Base-by-base conservation (phyloP, 2,888 invertebrate genomes). In the Agrochola litura region DNA sequence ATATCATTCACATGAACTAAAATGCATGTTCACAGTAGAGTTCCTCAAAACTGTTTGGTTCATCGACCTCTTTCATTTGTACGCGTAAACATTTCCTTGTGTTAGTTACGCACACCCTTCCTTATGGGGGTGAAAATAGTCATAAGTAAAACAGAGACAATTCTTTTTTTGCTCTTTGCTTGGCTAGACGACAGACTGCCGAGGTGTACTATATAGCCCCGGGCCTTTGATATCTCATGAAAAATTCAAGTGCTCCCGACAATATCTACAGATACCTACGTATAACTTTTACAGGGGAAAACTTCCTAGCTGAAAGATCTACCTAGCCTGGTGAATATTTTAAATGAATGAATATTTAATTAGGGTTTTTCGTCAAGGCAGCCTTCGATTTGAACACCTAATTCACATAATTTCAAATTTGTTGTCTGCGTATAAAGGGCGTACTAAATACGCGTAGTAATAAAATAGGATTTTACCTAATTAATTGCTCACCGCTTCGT, bases 161-260 rank as follows among this genome's bases (percentile, higher is more conserved):
- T 80, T 87, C 92, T 93, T 91, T 85, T 88, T 67, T 49, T 49
- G 77, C 79, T 82, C 83, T 78, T 71, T 79, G 89, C 81, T 80
- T 85, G 78, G 84, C 89, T 90, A 90, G 89, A 86, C 90, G 85
- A 83, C 83, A 85, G 84, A 78, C 89, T 86, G 79, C 81, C 83
- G 91, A 90, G 89, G 88, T 90, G 89, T 86, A 83, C 89, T 90
- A 9, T 56, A 41, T 41, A 88, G 92, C 92, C 92, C 78, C 83
- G 77, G 91, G 93, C 92, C 92, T 94, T 94, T 94, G 94, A 94
- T 91, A 93, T 90, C 93, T 95, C 93, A 95, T 95, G 94, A 95
- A 96, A 95, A 92, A 95, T 95, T 94, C 95, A 95, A 93, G 91
- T 91, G 86, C 88, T 91, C 86, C 87, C 89, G 87, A 89, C 91